Percentiles rank a stretch among this genome's conserved stretches.
phyloP scores from a whole-genome alignment of 1,140 invertebrate genomes.

The Calephelis nemesis region DNA sequence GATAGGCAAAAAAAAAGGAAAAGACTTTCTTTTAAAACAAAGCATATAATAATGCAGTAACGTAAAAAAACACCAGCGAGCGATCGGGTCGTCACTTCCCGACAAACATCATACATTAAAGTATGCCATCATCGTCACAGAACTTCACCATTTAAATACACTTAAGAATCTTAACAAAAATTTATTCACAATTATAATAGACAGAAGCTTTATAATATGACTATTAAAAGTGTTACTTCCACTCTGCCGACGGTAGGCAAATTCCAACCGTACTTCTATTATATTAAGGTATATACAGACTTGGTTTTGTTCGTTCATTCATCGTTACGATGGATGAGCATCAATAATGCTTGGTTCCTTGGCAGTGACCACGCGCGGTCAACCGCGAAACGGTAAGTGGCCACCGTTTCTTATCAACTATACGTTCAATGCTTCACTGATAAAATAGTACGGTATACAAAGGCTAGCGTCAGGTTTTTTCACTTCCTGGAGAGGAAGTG shows the following conservation, averaged over 20 bases:
- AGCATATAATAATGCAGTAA: no score
- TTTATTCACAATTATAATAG: neutral
- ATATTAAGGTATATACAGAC: neutral
- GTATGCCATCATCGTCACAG: no score
- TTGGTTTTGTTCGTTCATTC: neutral
- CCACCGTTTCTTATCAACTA: neutral
- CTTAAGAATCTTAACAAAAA: no score
- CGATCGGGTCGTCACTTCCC: no score
- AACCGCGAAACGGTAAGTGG: conserved; percentile 23
- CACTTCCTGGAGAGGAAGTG: no score
- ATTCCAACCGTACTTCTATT: neutral
- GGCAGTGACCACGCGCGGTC: conserved; percentile 43
- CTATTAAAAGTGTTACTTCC: neutral
- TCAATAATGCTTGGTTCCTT: conserved; percentile 32
- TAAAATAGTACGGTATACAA: neutral
- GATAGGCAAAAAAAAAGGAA: no score
- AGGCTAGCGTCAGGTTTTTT: no score
- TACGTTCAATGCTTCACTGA: conserved; percentile 10
- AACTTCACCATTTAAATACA: no score
- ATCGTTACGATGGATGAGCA: conserved; percentile 19
- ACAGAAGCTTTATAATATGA: neutral
- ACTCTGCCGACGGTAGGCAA: neutral
- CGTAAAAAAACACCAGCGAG: no score
- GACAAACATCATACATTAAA: no score
- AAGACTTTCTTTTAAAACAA: no score